These are phyloP conservation scores for Herpailurus yagouaroundi DNA, from an alignment of 2,113 vertebrate species.

Conservation along the genomic window DNA sequence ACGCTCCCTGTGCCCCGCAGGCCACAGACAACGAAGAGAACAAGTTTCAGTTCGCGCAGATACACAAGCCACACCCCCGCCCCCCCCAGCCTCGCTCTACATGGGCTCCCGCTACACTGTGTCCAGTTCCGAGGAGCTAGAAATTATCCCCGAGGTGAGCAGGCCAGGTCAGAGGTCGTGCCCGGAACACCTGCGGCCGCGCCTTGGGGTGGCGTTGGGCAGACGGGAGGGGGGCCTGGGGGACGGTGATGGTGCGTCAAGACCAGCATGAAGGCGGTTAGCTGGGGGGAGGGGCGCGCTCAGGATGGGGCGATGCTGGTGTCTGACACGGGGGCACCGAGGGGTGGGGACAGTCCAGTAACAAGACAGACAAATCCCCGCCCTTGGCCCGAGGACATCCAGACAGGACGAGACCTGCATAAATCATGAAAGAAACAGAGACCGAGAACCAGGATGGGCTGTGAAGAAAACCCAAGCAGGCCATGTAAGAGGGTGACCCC, in stretches of 20 bases:
- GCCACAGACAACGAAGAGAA: conserved; percentile 71
- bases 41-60: conserved; percentile 35
- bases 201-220: too few relatives aligned
- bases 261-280: neutral
- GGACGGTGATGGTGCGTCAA: neutral
- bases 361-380: too few relatives aligned
- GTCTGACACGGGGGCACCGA: too few relatives aligned
- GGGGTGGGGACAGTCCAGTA: too few relatives aligned
- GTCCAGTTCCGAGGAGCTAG: neutral
- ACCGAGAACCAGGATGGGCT: too few relatives aligned
- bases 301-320: neutral
- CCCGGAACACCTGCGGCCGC: neutral
- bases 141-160: conserved; percentile 68
- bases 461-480: too few relatives aligned
- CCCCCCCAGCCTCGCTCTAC: conserved; percentile 41
- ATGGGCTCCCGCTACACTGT: conserved; percentile 45
- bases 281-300: neutral
- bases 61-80: conserved; percentile 66
- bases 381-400: too few relatives aligned
- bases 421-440: too few relatives aligned
- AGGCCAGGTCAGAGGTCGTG: neutral
- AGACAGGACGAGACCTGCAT: too few relatives aligned
- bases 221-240: neutral
- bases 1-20: neutral
- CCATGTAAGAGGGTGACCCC: too few relatives aligned